A percentile compares a stretch with the other conserved stretches of the same genome.
Evolutionary conservation across 2,113 vertebrate genomes (phyloP).

Genomic region (Neolamprologus variostigma): DNA sequence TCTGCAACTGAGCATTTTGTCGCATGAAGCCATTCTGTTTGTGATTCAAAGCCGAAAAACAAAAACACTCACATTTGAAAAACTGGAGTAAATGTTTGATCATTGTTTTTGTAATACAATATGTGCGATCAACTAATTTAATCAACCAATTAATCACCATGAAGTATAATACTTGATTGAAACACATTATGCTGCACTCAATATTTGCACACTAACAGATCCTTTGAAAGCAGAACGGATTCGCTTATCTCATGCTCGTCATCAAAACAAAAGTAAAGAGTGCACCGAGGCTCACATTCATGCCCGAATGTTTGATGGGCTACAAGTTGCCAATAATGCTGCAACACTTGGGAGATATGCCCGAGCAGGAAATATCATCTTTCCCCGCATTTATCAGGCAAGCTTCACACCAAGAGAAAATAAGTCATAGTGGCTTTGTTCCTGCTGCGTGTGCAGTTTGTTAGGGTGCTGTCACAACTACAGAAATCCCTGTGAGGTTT

Average conservation of each 20-base stretch:
- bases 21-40: not conserved
- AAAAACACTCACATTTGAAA: not conserved
- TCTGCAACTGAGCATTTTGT: not conserved
- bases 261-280: not conserved
- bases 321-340: constrained; percentile 32
- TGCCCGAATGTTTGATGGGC: not conserved
- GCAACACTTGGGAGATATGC: constrained; percentile 20
- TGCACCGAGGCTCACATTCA: not conserved
- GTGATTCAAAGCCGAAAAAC: not conserved
- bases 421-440: constrained; percentile 33
- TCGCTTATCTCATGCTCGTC: not conserved
- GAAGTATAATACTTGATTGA: not conserved
- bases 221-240: not conserved
- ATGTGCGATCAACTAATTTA: not conserved
- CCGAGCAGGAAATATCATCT: constrained; percentile 14
- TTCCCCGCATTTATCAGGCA: constrained; percentile 33
- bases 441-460: constrained; percentile 48
- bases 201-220: not conserved
- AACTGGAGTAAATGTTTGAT: not conserved
- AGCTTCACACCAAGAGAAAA: constrained; percentile 32
- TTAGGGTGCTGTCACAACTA: constrained; percentile 55
- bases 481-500: constrained; percentile 51
- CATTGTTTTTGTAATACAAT: not conserved
- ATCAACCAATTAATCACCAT: not conserved
- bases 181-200: not conserved